Evolutionary conservation across 1,140 invertebrate species (phyloP).

Genomic region (Neomicropteryx cornuta): DNA sequence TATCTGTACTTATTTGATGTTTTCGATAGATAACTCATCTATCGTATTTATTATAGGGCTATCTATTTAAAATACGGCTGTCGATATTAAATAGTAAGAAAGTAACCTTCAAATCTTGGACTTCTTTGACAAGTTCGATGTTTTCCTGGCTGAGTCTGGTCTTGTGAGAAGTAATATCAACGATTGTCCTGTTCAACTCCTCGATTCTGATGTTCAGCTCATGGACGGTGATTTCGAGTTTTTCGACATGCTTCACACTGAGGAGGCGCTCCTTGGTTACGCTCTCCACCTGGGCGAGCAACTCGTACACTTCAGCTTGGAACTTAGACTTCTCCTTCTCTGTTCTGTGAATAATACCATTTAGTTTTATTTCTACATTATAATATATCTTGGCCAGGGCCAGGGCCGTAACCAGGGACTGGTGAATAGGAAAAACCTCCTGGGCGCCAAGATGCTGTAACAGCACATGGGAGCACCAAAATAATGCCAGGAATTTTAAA

Average conservation of each 20-base stretch:
- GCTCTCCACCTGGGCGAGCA: slow-evolving; percentile 85
- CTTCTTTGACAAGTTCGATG: slow-evolving; percentile 86
- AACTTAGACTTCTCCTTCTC: slow-evolving; percentile 95
- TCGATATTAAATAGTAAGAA: slow-evolving; percentile 3
- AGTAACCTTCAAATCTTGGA: slow-evolving; percentile 80
- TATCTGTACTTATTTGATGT: no score
- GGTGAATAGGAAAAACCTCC: background rate
- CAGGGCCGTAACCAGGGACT: no score
- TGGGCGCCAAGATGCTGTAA: background rate
- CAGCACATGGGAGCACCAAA: no score
- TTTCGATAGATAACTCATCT: no score
- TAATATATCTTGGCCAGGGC: no score
- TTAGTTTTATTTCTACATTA: background rate
- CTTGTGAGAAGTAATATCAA: slow-evolving; percentile 88
- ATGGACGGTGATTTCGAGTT: slow-evolving; percentile 76
- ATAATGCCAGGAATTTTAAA: no score
- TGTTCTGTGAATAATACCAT: slow-evolving; percentile 52
- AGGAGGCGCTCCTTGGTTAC: slow-evolving; percentile 85
- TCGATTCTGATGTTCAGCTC: slow-evolving; percentile 91
- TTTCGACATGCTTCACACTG: slow-evolving; percentile 79
- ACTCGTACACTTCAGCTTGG: slow-evolving; percentile 92
- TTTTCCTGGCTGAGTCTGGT: slow-evolving; percentile 83
- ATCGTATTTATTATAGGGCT: no score
- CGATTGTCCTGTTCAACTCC: slow-evolving; percentile 87
- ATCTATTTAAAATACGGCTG: no score